Base-by-base conservation (phyloP, 2,888 invertebrate genomes). In the Macaria liturata region DNA sequence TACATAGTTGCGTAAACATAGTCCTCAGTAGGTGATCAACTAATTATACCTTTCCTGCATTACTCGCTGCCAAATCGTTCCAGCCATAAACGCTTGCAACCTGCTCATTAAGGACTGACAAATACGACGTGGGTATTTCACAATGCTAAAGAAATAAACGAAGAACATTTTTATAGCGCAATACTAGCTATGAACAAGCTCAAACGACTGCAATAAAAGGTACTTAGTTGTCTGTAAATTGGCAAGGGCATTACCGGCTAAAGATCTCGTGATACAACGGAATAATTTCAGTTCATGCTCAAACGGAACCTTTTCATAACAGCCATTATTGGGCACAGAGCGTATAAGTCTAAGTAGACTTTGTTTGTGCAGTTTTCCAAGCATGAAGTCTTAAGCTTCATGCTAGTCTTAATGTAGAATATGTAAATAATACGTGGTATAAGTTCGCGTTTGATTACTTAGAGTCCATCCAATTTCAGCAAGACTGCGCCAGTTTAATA, bases 251-350 rank as follows among this genome's bases (percentile, higher is more conserved):
- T 57, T 54, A 59, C 56, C 50, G 49, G 49, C 49, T 52, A 50
- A 59, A 63, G 62, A 66, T 68, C 66, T 69, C 71, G 62, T 69
- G 70, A 66, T 68, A 69, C 61, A 68, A 57, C 61, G 47, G 73
- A 76, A 73, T 69, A 70, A 65, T 69, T 65, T 56, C 47, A 63
- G 55, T 75, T 60, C 70, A 72, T 69, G 70, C 67, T 70, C 66
- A 62, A 66, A 64, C 48, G 58, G 69, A 72, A 76, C 72, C 65
- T 73, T 75, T 71, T 70, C 65, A 70, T 66, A 63, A 58, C 59
- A 54, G 59, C 65, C 62, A 65, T 71, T 72, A 65, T 75, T 68
- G 62, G 64, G 67, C 65, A 73, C 68, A 67, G 72, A 74, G 68
- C 32, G 45, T 40, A 66, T 62, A 53, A 62, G 57, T 54, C 62